Evolutionary conservation across 2,797 vertebrate genomes (phyloP), one percentile per base, ranked within the genome.

Genomic region (Tenualosa ilisha): DNA sequence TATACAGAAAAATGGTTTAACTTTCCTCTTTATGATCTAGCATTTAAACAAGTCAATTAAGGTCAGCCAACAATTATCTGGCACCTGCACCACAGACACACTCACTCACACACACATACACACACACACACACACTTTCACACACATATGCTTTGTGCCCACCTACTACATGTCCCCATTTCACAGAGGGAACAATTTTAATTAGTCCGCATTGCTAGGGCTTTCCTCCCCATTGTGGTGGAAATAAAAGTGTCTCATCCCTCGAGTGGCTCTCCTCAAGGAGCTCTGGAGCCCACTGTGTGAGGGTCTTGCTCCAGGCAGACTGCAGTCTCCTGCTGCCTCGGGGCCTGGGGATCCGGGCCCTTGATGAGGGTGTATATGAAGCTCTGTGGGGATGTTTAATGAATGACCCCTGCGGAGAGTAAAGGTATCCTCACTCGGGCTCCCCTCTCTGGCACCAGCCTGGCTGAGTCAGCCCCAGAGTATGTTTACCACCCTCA

Each of bases 221-320:
- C 72, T 46, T 40, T 43, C 72, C 72, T 79, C 40, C 40, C 72
- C 72, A 46, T 79, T 46, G 72, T 79, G 72, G 72, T 79, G 72
- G 40, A 79, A 46, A 79, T 79, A 46, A 46, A 79, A 79, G 40
- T 79, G 37, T 12, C 72, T 79, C 72, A 79, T 79, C 72, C 40
- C 72, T 46, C 22, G 40, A 46, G 72, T 15, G 7, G 81, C 43
- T 81, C 20, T 26, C 82, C 51, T 22, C 17, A 17, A 50, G 81
- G 20, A 84, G 49, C 51, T 86, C 59, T 46, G n/a, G 31, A 37
- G 17, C 68, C 7, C 54, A 43, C 49, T 54, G 61, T 72, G 83
- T 84, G 63, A 49, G 24, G 68, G 68, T 9, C 72, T 17, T 84
- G 89, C 82, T 43, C 87, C 92, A 85, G 91, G 90, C 88, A 17